These are phyloP conservation scores for Alauda arvensis DNA, from an alignment of 2,797 vertebrate genomes.

Conservation along the genomic window DNA sequence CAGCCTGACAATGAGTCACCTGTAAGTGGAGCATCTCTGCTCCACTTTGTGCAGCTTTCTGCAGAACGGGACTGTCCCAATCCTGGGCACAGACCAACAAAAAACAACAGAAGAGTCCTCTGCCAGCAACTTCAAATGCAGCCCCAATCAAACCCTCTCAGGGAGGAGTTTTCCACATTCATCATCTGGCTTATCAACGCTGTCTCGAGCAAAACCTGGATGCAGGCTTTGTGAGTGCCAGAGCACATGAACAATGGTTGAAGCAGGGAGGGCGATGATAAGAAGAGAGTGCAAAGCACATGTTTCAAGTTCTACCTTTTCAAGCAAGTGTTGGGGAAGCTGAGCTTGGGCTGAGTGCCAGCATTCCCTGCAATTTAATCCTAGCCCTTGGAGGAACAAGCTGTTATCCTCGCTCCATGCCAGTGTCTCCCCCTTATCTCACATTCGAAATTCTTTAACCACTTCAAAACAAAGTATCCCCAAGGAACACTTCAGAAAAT, in stretches of 20 bases:
- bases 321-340: slow-evolving; percentile 35
- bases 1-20: neutral
- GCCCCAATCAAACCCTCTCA: neutral
- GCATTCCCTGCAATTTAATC: slow-evolving; percentile 59
- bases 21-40: neutral
- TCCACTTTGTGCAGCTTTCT: neutral
- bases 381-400: slow-evolving; percentile 51
- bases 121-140: neutral
- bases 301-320: slow-evolving; percentile 61
- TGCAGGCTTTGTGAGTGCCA: slow-evolving; percentile 37
- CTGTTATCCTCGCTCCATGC: slow-evolving; percentile 38
- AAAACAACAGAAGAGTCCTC: neutral
- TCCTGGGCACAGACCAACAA: neutral
- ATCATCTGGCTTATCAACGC: slow-evolving; percentile 26
- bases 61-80: neutral
- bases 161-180: slow-evolving; percentile 55
- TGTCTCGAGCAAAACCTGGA: slow-evolving; percentile 42
- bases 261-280: slow-evolving; percentile 16
- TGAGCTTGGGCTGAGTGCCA: slow-evolving; percentile 45
- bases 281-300: slow-evolving; percentile 41
- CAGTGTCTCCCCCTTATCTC: slow-evolving; percentile 64
- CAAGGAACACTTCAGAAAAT: slow-evolving; percentile 56
- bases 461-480: slow-evolving; percentile 62
- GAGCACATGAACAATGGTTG: slow-evolving; percentile 44
- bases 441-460: slow-evolving; percentile 48